A percentile compares a stretch with the other conserved stretches of the same genome.
phyloP scores from a whole-genome alignment of 2,888 invertebrate species.

The Linnaemya tessellans region DNA sequence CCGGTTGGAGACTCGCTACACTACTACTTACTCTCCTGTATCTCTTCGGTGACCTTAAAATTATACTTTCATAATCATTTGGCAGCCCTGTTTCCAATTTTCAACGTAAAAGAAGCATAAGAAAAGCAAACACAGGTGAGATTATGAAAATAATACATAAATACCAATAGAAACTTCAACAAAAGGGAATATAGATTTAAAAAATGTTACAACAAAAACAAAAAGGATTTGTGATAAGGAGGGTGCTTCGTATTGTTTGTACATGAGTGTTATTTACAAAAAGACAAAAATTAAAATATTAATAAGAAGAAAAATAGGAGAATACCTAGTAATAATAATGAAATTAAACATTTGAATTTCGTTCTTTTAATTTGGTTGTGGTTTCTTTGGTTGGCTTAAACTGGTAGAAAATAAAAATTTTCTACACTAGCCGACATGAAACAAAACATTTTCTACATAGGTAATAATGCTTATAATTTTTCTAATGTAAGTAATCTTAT shows the following conservation, averaged over 20 bases:
- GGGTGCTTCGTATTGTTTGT: conserved; percentile 37
- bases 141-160: conserved; percentile 72
- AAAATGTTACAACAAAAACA: conserved; percentile 24
- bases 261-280: conserved; percentile 11
- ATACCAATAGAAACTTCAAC: conserved; percentile 28
- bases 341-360: conserved; percentile 45
- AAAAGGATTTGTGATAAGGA: conserved; percentile 55
- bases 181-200: conserved; percentile 9
- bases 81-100: conserved; percentile 37
- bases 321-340: conserved; percentile 19
- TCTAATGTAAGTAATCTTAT: too few relatives aligned
- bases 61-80: background rate
- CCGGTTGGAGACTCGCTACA: background rate
- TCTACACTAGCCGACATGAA: background rate
- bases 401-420: background rate
- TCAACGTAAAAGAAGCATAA: conserved; percentile 44
- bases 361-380: conserved; percentile 42
- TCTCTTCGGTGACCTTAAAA: background rate
- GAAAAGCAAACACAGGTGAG: conserved; percentile 74
- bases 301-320: conserved; percentile 14
- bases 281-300: conserved; percentile 25
- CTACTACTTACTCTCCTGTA: background rate
- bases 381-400: conserved; percentile 1
- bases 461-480: too few relatives aligned
- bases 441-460: background rate